Evolutionary conservation across 2,113 vertebrate species (phyloP), one percentile per base, ranked within the genome.

Genomic region (Percopsis transmontana): DNA sequence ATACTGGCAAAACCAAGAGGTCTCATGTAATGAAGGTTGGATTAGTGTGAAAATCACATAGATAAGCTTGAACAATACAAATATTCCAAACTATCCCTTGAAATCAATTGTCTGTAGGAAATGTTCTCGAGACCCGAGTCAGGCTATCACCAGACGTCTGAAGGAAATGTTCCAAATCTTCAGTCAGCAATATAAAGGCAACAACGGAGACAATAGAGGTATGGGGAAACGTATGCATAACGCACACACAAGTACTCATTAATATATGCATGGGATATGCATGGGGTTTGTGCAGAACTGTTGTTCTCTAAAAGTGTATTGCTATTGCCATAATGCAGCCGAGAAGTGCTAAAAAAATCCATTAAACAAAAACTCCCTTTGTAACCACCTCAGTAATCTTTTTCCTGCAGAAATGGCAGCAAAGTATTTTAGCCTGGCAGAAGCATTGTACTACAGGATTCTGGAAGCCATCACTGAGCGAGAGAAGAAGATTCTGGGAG

Each of bases 361-460:
- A n/a, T n/a, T n/a, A n/a, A n/a, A n/a, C n/a, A n/a, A n/a, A n/a
- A n/a, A n/a, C n/a, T n/a, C n/a, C n/a, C n/a, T n/a, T n/a, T n/a
- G n/a, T n/a, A n/a, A n/a, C n/a, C n/a, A n/a, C n/a, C n/a, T n/a
- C n/a, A n/a, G 40, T 41, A 41, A 48, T n/a, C 16, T 48, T 3
- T 48, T 39, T 38, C n/a, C 44, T 79, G 57, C 86, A 98, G 96
- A 98, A 72, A 85, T 93, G 83, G 90, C 92, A 13, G 92, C 91
- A 68, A 97, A 93, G 87, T 92, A 94, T 66, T 97, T 97, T 67
- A 88, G 90, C 59, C 90, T 93, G 80, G 94, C 95, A 1, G 95
- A 97, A 81, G 92, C 92, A 50, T 92, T 98, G 1, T 98, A 98
- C 85, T 97, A 95, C 89, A 94, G 96, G 83, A 94, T 95, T 11